Evolutionary conservation across 30 jellyfish, hydroid and myxozoan species (phyloP).

Genomic region (Clytia hemisphaerica): DNA sequence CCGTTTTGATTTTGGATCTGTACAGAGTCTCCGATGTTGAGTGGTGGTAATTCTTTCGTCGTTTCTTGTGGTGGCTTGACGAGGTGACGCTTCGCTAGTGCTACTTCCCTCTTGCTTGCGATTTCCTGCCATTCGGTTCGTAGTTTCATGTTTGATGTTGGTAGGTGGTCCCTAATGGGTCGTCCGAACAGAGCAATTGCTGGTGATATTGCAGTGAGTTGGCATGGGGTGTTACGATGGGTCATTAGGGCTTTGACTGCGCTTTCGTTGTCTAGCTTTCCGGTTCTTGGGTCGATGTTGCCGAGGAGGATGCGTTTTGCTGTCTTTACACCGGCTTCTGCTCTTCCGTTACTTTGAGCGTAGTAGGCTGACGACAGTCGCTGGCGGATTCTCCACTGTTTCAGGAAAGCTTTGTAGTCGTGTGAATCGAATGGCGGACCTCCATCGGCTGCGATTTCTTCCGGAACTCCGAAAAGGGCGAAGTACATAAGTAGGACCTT

Average conservation of each 20-base stretch:
- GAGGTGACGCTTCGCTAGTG: slow-evolving; percentile 1
- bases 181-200: slow-evolving; percentile 7
- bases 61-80: neutral
- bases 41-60: neutral
- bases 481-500: slow-evolving; percentile 3
- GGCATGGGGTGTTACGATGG: slow-evolving; percentile 8
- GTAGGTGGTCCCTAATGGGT: slow-evolving; percentile 32
- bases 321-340: neutral
- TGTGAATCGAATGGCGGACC: neutral
- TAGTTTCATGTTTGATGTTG: neutral
- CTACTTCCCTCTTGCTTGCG: slow-evolving; percentile 28
- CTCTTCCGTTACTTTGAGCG: slow-evolving; percentile 14
- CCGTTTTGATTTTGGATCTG: slow-evolving; percentile 11
- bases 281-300: neutral
- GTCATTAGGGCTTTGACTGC: slow-evolving; percentile 1
- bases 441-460: slow-evolving; percentile 4
- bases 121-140: slow-evolving; percentile 18
- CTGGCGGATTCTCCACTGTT: slow-evolving; percentile 16
- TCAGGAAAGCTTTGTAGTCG: slow-evolving; percentile 4
- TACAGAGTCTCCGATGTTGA: slow-evolving; percentile 3
- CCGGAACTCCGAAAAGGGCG: neutral
- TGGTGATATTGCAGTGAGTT: slow-evolving; percentile 1
- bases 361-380: slow-evolving; percentile 20
- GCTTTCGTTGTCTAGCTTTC: slow-evolving; percentile 1
- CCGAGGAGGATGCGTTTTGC: neutral